These are phyloP conservation scores for Agrotis exclamationis DNA, from an alignment of 2,888 invertebrate species.

Conservation along the genomic window DNA sequence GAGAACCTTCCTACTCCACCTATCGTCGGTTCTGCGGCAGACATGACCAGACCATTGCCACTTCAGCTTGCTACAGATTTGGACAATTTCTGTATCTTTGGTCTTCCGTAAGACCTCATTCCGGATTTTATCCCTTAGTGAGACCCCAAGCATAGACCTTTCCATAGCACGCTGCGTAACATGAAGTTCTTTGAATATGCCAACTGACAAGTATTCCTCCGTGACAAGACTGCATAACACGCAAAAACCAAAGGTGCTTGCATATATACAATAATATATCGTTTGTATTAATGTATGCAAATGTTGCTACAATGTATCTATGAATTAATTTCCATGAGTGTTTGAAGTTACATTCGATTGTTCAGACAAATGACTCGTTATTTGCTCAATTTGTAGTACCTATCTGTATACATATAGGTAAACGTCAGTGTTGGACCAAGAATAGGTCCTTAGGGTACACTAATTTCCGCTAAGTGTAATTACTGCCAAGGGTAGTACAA, in stretches of 20 bases:
- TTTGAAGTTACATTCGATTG: constrained; percentile 25
- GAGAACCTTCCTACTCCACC: too few species aligned
- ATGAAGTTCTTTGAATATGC: too few species aligned
- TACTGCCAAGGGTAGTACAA: background rate
- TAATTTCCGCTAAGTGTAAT: constrained; percentile 5
- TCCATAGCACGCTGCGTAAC: too few species aligned
- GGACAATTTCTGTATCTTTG: too few species aligned
- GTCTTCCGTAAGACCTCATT: too few species aligned
- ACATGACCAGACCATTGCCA: too few species aligned
- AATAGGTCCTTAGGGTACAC: constrained; percentile 7
- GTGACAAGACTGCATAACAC: constrained; percentile 33
- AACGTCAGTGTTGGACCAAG: constrained; percentile 18
- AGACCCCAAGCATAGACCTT: too few species aligned
- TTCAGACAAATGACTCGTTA: constrained; percentile 15
- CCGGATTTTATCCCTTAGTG: too few species aligned
- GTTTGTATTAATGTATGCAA: constrained; percentile 45
- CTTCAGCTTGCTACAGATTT: too few species aligned
- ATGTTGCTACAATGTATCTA: constrained; percentile 15
- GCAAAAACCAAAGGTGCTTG: constrained; percentile 21
- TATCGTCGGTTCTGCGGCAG: too few species aligned
- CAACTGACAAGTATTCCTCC: constrained; percentile 40
- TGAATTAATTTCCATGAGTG: constrained; percentile 40
- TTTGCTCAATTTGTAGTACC: background rate
- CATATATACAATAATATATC: constrained; percentile 18
- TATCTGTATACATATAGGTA: too few species aligned